Conservation (phyloP, 2,113 vertebrate species). For the Stegostoma tigrinum region DNA sequence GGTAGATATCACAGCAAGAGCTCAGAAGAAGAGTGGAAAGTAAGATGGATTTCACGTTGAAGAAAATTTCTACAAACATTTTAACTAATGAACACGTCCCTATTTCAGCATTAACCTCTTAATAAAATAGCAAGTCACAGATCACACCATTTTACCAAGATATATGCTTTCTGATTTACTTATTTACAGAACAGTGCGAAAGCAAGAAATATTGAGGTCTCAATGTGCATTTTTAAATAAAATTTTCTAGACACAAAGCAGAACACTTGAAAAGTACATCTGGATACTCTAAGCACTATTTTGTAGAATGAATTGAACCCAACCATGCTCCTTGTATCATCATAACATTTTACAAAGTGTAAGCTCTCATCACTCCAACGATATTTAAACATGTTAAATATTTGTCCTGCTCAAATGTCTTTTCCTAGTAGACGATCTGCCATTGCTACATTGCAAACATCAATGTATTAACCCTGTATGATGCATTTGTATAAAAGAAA, state of each 20-base stretch:
- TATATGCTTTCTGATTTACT: background rate
- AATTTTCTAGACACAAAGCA: background rate
- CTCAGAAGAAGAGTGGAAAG: slow-evolving; percentile 11
- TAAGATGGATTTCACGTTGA: background rate
- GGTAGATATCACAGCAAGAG: background rate
- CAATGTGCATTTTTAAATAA: background rate
- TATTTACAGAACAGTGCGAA: background rate
- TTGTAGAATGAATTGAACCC: background rate
- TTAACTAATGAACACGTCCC: background rate
- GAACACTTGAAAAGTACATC: background rate
- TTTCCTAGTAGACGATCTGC: background rate
- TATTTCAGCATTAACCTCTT: background rate
- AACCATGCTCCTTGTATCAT: background rate
- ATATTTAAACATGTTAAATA: background rate
- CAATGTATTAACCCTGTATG: background rate
- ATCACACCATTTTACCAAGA: background rate
- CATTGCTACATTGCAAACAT: background rate
- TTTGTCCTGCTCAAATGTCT: background rate
- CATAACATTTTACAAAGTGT: background rate
- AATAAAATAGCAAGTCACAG: background rate
- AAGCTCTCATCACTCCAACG: background rate
- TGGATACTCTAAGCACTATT: background rate
- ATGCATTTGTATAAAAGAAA: slow-evolving; percentile 20
- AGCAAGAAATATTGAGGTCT: background rate
- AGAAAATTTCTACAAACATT: background rate